These are phyloP conservation scores for Nasua narica DNA, from an alignment of 2,797 vertebrate genomes.

Conservation along the genomic window DNA sequence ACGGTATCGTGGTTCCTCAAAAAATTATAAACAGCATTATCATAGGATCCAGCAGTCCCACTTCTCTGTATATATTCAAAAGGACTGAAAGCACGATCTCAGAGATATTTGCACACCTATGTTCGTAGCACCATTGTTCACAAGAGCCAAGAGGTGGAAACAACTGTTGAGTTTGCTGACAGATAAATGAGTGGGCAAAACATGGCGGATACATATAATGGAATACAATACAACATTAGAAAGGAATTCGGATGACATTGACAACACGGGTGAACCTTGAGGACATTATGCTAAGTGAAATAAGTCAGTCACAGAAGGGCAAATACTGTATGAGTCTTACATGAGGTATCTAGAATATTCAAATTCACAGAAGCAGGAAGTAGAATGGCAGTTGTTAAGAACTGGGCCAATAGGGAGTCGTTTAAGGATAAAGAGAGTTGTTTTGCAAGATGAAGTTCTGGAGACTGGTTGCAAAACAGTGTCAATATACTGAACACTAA, in stretches of 20 bases:
- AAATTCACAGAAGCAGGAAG: neutral
- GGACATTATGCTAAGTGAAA: neutral
- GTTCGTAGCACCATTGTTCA: neutral
- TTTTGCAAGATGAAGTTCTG: neutral
- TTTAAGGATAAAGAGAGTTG: neutral
- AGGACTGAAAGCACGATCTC: neutral
- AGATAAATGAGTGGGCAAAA: neutral
- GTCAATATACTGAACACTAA: neutral
- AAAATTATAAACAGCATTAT: neutral
- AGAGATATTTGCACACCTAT: neutral
- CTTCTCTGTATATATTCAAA: neutral
- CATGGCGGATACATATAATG: neutral
- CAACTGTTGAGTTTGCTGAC: neutral
- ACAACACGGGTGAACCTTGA: neutral
- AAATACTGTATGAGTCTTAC: neutral
- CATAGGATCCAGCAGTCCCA: neutral
- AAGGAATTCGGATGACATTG: neutral
- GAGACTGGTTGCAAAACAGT: neutral
- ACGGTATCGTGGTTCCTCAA: neutral
- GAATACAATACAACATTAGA: neutral
- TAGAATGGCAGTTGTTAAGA: neutral
- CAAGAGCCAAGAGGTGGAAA: neutral
- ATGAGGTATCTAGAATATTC: neutral
- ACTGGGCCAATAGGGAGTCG: neutral
- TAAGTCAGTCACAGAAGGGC: neutral